phyloP scores from a whole-genome alignment of 2,888 invertebrate genomes.

The Ganaspis brasiliensis region DNA sequence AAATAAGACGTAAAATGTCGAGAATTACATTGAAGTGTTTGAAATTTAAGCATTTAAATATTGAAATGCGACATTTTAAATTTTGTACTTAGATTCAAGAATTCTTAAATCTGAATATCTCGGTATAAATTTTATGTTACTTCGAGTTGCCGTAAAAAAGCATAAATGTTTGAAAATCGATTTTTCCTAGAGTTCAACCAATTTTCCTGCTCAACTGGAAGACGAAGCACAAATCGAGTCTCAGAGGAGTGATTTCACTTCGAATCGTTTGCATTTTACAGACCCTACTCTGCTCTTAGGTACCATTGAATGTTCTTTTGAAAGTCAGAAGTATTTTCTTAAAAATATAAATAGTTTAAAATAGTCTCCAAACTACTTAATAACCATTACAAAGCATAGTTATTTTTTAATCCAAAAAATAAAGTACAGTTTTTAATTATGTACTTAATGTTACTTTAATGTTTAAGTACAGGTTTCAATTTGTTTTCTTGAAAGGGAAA shows the following conservation, averaged over 20 bases:
- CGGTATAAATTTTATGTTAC: not conserved
- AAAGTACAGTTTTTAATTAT: too few species aligned
- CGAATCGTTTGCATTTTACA: constrained; percentile 14
- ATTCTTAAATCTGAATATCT: constrained; percentile 9
- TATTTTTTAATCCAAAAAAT: too few species aligned
- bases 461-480: too few species aligned
- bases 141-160: not conserved
- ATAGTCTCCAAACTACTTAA: too few species aligned
- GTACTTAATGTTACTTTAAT: too few species aligned
- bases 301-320: not conserved
- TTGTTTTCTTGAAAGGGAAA: too few species aligned
- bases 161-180: constrained; percentile 6
- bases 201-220: constrained; percentile 5
- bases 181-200: constrained; percentile 4
- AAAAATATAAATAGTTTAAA: not conserved
- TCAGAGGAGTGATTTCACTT: not conserved
- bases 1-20: too few species aligned
- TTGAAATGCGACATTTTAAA: not conserved
- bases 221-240: constrained; percentile 8
- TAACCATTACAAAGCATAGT: too few species aligned
- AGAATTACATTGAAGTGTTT: not conserved
- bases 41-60: not conserved
- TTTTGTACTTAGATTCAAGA: not conserved
- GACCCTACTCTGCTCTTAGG: not conserved
- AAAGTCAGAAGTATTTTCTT: not conserved